Percentiles rank a stretch among this genome's conserved stretches.
Conservation (phyloP, 2,797 vertebrate species). For the Arrhamphus sclerolepis region DNA sequence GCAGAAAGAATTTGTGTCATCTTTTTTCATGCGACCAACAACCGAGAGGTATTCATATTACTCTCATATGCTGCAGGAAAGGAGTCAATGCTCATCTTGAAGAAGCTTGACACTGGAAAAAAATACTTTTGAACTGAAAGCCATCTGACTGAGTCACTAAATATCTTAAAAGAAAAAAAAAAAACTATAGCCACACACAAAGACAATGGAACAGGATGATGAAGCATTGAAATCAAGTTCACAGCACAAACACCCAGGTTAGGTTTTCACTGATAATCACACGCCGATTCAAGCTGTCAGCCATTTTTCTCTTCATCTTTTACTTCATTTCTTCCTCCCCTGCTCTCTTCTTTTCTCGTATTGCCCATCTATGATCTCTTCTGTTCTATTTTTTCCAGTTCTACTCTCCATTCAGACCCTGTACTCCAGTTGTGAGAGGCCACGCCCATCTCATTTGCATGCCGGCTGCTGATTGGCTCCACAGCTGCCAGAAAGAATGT, state of each 20-base stretch:
- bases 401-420: constrained; percentile 81
- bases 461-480: constrained; percentile 51
- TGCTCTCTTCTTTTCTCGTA: neutral
- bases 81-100: neutral
- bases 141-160: neutral
- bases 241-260: no score
- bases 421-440: constrained; percentile 77
- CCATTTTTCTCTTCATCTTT: no score
- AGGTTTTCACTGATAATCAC: neutral
- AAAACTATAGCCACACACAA: no score
- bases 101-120: neutral
- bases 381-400: constrained; percentile 35
- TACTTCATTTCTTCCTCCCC: neutral
- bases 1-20: no score
- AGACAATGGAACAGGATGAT: no score
- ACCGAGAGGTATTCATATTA: neutral
- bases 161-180: neutral
- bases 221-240: neutral
- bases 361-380: constrained; percentile 1
- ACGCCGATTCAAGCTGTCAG: neutral
- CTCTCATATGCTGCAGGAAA: neutral
- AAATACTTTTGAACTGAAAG: neutral
- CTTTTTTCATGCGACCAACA: neutral
- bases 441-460: constrained; percentile 69
- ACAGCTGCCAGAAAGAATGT: constrained; percentile 60